These are phyloP conservation scores for Melanotaenia parkinsoni DNA, from an alignment of 2,797 vertebrate genomes.

Conservation along the genomic window DNA sequence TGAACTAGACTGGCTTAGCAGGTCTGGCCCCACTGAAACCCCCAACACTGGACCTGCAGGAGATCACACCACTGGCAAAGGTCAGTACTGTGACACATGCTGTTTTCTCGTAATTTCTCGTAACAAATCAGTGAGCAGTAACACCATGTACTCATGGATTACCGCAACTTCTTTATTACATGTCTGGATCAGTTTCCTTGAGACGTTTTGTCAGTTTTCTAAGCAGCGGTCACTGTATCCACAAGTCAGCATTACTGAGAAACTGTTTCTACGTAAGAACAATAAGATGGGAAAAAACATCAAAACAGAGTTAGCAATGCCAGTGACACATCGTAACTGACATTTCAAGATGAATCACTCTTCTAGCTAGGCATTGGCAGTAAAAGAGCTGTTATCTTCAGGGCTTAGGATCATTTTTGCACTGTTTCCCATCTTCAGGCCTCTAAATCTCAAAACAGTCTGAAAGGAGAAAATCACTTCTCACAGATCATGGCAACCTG, in stretches of 20 bases:
- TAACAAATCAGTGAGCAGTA: neutral
- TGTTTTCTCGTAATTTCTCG: neutral
- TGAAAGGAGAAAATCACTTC: neutral
- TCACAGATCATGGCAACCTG: neutral
- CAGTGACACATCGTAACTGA: neutral
- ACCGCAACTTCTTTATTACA: neutral
- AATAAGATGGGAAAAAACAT: neutral
- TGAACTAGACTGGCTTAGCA: slow-evolving; percentile 73
- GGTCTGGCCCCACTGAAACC: slow-evolving; percentile 71
- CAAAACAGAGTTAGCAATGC: neutral
- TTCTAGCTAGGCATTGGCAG: neutral
- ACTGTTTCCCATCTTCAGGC: neutral
- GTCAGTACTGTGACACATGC: slow-evolving; percentile 53
- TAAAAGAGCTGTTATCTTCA: neutral
- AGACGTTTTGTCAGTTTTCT: neutral
- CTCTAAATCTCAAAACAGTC: neutral
- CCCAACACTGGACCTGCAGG: slow-evolving; percentile 80
- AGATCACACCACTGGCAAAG: slow-evolving; percentile 80
- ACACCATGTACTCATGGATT: neutral
- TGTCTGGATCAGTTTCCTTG: neutral
- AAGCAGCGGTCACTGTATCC: neutral
- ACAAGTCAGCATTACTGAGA: slow-evolving; percentile 13
- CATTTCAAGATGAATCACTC: neutral
- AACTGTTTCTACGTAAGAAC: neutral
- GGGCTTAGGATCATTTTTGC: neutral